Percentiles rank a stretch among this genome's conserved stretches.
Conservation (phyloP, 2,113 vertebrate genomes). For the Syrmaticus mikado region DNA sequence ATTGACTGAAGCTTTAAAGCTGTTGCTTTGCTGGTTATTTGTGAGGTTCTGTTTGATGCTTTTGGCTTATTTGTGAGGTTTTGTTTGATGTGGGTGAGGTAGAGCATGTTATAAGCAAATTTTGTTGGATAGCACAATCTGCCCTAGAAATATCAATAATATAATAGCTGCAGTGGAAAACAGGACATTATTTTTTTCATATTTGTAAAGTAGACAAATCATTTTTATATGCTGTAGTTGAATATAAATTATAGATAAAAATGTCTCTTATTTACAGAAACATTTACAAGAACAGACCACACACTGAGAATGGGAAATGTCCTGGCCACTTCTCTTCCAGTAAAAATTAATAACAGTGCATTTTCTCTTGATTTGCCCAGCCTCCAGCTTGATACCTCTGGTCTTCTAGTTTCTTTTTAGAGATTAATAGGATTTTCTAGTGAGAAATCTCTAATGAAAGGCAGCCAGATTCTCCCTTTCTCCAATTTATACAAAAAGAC, state of each 20-base stretch:
- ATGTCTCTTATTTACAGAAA: background rate
- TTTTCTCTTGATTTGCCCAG: background rate
- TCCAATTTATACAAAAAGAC: background rate
- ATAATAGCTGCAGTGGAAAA: background rate
- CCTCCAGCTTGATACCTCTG: background rate
- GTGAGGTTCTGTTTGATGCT: conserved; percentile 28
- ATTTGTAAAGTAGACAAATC: background rate
- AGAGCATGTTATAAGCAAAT: background rate
- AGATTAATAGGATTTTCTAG: background rate
- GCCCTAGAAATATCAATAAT: conserved; percentile 54
- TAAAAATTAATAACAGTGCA: background rate
- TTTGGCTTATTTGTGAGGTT: background rate
- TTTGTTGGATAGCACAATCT: conserved; percentile 20
- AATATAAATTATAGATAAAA: background rate
- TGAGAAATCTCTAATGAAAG: background rate
- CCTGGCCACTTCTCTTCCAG: background rate
- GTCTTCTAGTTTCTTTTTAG: background rate
- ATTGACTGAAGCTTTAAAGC: conserved; percentile 22
- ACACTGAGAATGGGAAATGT: background rate
- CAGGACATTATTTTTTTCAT: background rate
- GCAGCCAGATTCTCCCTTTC: background rate
- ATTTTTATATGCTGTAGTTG: background rate
- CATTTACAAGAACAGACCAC: background rate
- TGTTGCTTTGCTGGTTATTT: background rate
- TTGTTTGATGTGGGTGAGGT: conserved; percentile 34